A percentile compares a stretch with the other conserved stretches of the same genome.
Conservation (phyloP, 1,140 invertebrate species). For the Bombus confusus region DNA sequence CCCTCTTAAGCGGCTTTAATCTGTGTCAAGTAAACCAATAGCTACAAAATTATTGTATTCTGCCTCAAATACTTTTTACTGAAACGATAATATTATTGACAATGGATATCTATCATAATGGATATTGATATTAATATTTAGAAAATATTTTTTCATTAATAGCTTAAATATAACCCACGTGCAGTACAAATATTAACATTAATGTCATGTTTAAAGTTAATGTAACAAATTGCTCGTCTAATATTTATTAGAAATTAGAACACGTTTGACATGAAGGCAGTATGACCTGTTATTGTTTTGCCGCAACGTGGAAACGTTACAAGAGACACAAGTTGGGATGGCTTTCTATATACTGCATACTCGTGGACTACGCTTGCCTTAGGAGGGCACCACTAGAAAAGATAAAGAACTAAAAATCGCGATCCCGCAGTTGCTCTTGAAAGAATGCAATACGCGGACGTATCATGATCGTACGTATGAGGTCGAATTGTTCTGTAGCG, state of each 20-base stretch:
- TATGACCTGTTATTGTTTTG: not conserved
- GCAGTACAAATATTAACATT: not conserved
- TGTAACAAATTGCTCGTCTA: not conserved
- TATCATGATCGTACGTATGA: slow-evolving; percentile 18
- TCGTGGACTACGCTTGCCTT: not conserved
- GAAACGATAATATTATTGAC: no score
- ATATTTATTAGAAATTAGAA: not conserved
- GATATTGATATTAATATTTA: no score
- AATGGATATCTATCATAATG: no score
- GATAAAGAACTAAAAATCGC: slow-evolving; percentile 10
- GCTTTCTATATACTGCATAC: not conserved
- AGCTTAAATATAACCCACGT: no score
- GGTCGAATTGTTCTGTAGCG: slow-evolving; percentile 27
- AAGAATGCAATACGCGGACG: slow-evolving; percentile 50
- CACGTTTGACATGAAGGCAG: not conserved
- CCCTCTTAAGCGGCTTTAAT: no score
- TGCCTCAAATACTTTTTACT: no score
- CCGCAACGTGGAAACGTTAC: not conserved
- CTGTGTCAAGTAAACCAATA: no score
- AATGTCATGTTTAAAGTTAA: not conserved
- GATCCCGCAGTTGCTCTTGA: slow-evolving; percentile 52
- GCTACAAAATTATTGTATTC: no score
- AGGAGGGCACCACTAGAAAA: slow-evolving; percentile 33
- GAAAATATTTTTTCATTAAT: no score
- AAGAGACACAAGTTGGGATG: no score